A percentile compares a stretch with the other conserved stretches of the same genome.
phyloP scores from a whole-genome alignment of 2,888 invertebrate genomes.

The Phaonia tiefii region DNA sequence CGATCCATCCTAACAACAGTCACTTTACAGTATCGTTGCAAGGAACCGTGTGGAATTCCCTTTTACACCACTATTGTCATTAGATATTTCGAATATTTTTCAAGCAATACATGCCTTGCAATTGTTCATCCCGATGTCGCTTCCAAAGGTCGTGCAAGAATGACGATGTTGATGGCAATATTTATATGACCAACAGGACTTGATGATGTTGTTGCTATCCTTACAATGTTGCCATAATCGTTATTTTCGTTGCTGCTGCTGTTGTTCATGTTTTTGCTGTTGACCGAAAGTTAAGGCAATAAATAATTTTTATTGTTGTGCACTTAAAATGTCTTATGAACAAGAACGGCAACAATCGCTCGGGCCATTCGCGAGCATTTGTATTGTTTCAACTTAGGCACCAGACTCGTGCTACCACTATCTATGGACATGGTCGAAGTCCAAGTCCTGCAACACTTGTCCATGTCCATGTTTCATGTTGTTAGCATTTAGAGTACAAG shows the following conservation, averaged over 20 bases:
- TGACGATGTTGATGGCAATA: conserved; percentile 46
- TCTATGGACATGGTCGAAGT: neutral
- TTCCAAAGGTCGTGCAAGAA: conserved; percentile 5
- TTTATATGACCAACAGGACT: conserved; percentile 21
- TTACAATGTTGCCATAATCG: conserved; percentile 25
- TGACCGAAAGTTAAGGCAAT: conserved; percentile 70
- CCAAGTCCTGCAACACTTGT: conserved; percentile 30
- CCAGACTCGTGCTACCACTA: neutral
- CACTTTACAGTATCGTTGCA: too few species aligned
- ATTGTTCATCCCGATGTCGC: neutral
- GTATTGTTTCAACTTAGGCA: conserved; percentile 39
- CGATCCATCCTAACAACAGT: too few species aligned
- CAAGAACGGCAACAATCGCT: conserved; percentile 54
- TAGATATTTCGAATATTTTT: neutral
- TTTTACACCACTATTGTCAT: neutral
- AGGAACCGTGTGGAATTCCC: too few species aligned
- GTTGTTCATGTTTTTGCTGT: conserved; percentile 39
- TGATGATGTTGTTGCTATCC: neutral
- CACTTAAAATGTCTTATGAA: conserved; percentile 73
- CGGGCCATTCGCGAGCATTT: conserved; percentile 7
- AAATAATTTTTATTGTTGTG: conserved; percentile 74
- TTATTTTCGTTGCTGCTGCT: conserved; percentile 26
- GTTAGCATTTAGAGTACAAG: conserved; percentile 17
- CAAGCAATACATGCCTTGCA: neutral
- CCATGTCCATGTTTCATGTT: conserved; percentile 19